phyloP scores from a whole-genome alignment of 2,888 invertebrate genomes.

The Pycnomerus fuliginosus region DNA sequence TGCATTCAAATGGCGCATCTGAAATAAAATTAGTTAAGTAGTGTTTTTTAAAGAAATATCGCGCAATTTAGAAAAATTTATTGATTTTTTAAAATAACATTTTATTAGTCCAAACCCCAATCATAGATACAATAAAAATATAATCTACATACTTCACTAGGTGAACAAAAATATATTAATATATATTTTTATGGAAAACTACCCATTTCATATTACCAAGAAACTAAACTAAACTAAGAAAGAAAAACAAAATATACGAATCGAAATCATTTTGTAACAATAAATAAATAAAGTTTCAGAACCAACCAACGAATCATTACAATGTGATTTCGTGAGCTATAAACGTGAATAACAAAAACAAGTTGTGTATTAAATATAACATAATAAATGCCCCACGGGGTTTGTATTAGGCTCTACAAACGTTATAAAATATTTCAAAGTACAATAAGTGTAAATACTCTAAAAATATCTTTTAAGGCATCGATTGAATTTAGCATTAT shows the following conservation, averaged over 20 bases:
- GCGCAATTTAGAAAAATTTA: no score
- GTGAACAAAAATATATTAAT: slow-evolving; percentile 26
- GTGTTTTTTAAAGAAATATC: not conserved
- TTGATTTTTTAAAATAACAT: slow-evolving; percentile 4
- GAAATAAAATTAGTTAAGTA: slow-evolving; percentile 2
- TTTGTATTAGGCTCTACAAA: no score
- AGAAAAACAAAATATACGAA: not conserved
- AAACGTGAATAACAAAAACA: not conserved
- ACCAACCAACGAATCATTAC: not conserved
- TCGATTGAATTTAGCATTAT: no score
- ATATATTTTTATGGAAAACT: slow-evolving; percentile 11
- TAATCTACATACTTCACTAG: slow-evolving; percentile 15
- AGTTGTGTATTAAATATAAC: no score
- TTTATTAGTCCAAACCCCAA: slow-evolving; percentile 27
- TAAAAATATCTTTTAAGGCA: no score
- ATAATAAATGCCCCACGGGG: no score
- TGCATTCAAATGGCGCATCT: slow-evolving; percentile 17
- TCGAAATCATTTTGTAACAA: not conserved
- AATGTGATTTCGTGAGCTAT: not conserved
- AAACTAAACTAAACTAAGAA: no score
- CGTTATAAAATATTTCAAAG: no score
- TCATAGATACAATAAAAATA: slow-evolving; percentile 24
- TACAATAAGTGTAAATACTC: no score
- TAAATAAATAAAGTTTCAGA: not conserved
- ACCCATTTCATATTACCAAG: no score